Evolutionary conservation across 2,113 vertebrate genomes (phyloP).

Genomic region (Pterocles orientalis): DNA sequence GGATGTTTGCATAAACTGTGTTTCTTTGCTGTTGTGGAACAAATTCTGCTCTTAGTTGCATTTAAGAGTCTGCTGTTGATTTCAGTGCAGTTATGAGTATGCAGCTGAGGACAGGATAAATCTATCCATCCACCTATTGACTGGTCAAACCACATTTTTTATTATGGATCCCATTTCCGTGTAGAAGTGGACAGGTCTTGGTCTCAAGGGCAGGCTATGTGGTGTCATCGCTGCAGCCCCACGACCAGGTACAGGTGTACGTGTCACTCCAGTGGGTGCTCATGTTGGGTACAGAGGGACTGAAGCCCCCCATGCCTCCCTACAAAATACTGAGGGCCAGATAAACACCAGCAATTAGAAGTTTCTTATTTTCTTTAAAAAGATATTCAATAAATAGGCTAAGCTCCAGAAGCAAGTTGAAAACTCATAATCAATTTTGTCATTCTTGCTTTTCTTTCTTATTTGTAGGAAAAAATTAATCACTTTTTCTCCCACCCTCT

Average conservation of each 20-base stretch:
- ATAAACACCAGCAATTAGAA: slow-evolving; percentile 5
- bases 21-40: not conserved
- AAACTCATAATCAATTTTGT: slow-evolving; percentile 70
- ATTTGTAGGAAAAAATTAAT: slow-evolving; percentile 76
- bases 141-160: not conserved
- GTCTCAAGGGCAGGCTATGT: not conserved
- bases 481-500: slow-evolving; percentile 70
- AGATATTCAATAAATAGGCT: slow-evolving; percentile 58
- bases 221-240: fast-evolving
- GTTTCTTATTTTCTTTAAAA: slow-evolving; percentile 48
- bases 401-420: slow-evolving; percentile 54
- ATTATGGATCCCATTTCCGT: not conserved
- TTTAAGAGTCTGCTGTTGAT: not conserved
- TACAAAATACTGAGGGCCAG: not conserved
- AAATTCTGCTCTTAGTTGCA: not conserved
- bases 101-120: not conserved
- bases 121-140: not conserved
- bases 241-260: fast-evolving
- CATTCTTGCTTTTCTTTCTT: slow-evolving; percentile 68
- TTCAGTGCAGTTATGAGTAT: not conserved
- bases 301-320: not conserved
- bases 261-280: not conserved
- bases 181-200: not conserved
- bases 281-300: not conserved
- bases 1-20: not conserved